Evolutionary conservation across 1,140 invertebrate species (phyloP), one percentile per base, ranked within the genome.

Genomic region (Zaprionus taronus): DNA sequence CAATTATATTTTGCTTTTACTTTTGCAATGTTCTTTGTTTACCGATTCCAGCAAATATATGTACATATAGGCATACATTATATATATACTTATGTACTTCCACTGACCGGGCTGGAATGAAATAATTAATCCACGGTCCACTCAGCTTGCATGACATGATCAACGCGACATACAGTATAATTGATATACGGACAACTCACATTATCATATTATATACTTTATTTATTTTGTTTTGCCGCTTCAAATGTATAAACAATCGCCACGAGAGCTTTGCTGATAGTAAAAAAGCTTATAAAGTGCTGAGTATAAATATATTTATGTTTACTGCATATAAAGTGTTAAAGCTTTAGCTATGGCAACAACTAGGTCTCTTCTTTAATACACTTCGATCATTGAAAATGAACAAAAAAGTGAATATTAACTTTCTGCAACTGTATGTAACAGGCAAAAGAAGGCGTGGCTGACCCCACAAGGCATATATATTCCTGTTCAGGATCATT

Each of bases 1-100:
- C 36, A 67, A 56, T 62, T 62, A 62, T 47, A 34, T 66, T 55
- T 56, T 55, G 22, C 22, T 72, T 47, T 57, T 60, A 57, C 55
- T 77, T 66, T 64, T 71, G 51, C 67, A 65, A 47, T 12, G 38
- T 36, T 28, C 66, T 57, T 74, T 74, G 38, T 75, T 63, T 63
- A 63, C 22, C 12, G 9, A 5, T 36, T 36, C 5, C 2, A 22
- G 47, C 47, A 4, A 1, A 22, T 20, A 49, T 20, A 20, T 49
- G 7, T 20, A 20, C 7, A 2, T n/a, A 20, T 5, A 17, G 1
- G 41, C 17, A 9, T 47, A 7, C n/a, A 15, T 34, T 58, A 22
- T 34, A 24, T 17, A 5, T 17, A 9, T 44, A 17, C 15, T 5
- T 26, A 7, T n/a, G 17, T 17, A 7, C 26, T 67, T 66, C 61